These are phyloP conservation scores for Neoniphon sammara DNA, from an alignment of 2,797 vertebrate species.

Conservation along the genomic window DNA sequence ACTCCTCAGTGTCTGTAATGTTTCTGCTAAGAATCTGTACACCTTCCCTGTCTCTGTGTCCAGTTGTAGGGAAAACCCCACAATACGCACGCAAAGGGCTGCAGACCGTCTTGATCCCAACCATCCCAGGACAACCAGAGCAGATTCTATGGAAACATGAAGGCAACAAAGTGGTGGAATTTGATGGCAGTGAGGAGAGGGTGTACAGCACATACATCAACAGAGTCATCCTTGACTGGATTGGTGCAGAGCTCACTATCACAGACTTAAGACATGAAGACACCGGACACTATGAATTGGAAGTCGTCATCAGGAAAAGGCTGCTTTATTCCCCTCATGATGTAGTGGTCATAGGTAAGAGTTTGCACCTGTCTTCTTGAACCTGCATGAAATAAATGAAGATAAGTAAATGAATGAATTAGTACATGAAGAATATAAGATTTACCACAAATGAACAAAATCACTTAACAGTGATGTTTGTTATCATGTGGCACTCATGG, in stretches of 20 bases:
- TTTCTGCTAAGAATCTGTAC: neutral
- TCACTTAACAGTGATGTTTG: neutral
- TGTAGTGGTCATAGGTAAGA: constrained; percentile 74
- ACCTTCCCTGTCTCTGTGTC: neutral
- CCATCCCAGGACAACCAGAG: fast-evolving
- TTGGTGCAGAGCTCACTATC: constrained; percentile 58
- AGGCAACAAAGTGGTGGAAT: constrained; percentile 62
- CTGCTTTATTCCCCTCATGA: fast-evolving
- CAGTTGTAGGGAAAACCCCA: constrained; percentile 42
- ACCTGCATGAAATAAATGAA: too few species aligned
- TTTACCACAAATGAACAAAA: too few species aligned
- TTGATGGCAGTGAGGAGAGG: fast-evolving
- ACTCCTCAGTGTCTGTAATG: too few species aligned
- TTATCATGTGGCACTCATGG: neutral
- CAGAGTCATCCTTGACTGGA: constrained; percentile 50
- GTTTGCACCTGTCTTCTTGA: too few species aligned
- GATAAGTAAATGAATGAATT: too few species aligned
- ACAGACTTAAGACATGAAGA: constrained; percentile 45
- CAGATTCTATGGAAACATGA: constrained; percentile 74
- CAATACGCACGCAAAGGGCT: constrained; percentile 36
- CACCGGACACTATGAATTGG: constrained; percentile 66
- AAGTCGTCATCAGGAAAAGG: fast-evolving
- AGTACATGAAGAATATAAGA: too few species aligned
- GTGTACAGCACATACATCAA: neutral
- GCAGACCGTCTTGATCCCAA: neutral